These are phyloP conservation scores for Agonopterix heracliana DNA, from an alignment of 2,888 invertebrate species.

Conservation along the genomic window DNA sequence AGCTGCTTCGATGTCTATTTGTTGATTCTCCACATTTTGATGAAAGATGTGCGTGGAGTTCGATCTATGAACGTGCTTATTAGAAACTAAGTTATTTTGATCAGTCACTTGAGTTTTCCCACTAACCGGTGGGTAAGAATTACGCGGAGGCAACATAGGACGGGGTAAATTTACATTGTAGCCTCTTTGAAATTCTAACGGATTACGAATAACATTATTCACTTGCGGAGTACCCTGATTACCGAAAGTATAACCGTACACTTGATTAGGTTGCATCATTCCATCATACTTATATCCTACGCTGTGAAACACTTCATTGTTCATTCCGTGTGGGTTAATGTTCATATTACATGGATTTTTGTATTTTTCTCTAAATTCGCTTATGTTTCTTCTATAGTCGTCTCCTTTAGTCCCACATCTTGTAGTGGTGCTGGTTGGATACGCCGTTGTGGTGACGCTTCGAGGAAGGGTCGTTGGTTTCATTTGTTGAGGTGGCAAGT, in stretches of 20 bases:
- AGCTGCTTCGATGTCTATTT: slow-evolving; percentile 63
- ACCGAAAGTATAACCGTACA: slow-evolving; percentile 72
- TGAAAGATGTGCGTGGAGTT: slow-evolving; percentile 78
- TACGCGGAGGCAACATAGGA: slow-evolving; percentile 77
- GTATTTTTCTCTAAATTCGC: slow-evolving; percentile 79
- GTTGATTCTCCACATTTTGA: slow-evolving; percentile 57
- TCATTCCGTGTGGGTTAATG: slow-evolving; percentile 45
- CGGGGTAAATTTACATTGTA: slow-evolving; percentile 75
- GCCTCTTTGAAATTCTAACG: slow-evolving; percentile 75
- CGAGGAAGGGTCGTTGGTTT: slow-evolving; percentile 70
- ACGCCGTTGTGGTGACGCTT: slow-evolving; percentile 65
- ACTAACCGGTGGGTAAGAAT: slow-evolving; percentile 78
- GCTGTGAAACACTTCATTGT: slow-evolving; percentile 66
- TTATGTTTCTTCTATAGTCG: slow-evolving; percentile 77
- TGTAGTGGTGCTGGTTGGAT: slow-evolving; percentile 62
- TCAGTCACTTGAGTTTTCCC: slow-evolving; percentile 73
- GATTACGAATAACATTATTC: slow-evolving; percentile 72
- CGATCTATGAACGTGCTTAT: slow-evolving; percentile 77
- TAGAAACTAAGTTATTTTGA: slow-evolving; percentile 66
- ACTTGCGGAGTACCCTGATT: slow-evolving; percentile 72
- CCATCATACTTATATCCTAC: slow-evolving; percentile 66
- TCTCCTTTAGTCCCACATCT: slow-evolving; percentile 65
- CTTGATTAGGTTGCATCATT: slow-evolving; percentile 58
- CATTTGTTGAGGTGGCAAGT: slow-evolving; percentile 51
- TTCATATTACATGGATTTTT: slow-evolving; percentile 72